Conservation (phyloP, 2,113 vertebrate genomes). For the Calidris pugnax region DNA sequence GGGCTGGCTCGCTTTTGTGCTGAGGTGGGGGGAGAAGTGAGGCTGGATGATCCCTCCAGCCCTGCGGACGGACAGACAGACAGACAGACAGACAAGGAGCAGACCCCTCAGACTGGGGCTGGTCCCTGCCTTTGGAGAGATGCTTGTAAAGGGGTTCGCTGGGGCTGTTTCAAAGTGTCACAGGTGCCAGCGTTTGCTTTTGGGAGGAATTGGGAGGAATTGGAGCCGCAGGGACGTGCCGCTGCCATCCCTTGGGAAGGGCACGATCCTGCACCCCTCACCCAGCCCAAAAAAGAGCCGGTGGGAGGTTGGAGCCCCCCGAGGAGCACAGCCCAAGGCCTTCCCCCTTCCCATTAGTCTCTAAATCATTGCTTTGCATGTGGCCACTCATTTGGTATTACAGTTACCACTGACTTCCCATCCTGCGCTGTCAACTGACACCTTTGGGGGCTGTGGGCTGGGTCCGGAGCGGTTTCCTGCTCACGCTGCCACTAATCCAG, state of each 20-base stretch:
- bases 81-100: neutral
- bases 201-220: neutral
- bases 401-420: neutral
- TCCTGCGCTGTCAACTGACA: neutral
- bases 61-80: neutral
- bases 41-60: neutral
- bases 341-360: neutral
- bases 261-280: neutral
- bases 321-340: neutral
- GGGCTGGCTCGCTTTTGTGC: neutral
- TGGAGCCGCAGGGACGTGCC: neutral
- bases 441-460: conserved; percentile 35
- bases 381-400: neutral
- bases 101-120: neutral
- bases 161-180: neutral
- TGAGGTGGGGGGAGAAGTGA: neutral
- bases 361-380: neutral
- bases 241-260: neutral
- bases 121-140: neutral
- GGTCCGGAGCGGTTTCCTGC: neutral
- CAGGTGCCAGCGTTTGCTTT: neutral
- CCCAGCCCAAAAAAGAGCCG: neutral
- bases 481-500: neutral
- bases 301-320: neutral
- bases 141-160: neutral